Percentiles rank a stretch among this genome's conserved stretches.
These are phyloP conservation scores for Tokudaia muenninki DNA, from an alignment of 2,797 vertebrate species.

Conservation along the genomic window DNA sequence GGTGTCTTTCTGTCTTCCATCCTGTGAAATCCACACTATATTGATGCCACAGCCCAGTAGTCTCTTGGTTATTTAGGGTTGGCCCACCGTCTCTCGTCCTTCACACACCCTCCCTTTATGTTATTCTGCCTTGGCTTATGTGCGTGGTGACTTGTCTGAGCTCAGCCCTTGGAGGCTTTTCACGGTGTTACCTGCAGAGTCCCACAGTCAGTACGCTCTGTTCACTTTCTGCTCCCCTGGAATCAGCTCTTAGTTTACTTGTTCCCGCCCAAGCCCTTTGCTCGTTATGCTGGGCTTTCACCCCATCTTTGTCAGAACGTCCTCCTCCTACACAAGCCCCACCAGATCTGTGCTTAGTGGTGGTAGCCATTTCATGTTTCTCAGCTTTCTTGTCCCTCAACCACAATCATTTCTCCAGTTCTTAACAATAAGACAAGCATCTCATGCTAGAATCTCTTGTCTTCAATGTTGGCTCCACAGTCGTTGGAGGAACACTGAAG, in stretches of 20 bases:
- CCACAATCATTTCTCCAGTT: background rate
- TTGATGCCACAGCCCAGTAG: background rate
- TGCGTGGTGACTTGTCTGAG: background rate
- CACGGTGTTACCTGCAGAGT: background rate
- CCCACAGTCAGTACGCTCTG: background rate
- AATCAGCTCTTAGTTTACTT: background rate
- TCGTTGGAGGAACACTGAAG: background rate
- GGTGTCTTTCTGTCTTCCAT: background rate
- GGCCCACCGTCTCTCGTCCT: accelerated
- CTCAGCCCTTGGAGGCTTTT: background rate
- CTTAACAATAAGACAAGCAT: background rate
- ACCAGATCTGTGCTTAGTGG: accelerated
- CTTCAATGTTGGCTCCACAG: background rate
- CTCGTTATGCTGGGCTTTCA: accelerated
- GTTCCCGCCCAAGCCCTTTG: background rate
- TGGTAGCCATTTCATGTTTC: background rate
- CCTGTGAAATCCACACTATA: background rate
- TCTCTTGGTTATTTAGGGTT: accelerated
- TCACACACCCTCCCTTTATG: background rate
- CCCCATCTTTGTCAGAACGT: background rate
- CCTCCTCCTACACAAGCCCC: too few species aligned
- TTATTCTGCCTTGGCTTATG: background rate
- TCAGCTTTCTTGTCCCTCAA: background rate
- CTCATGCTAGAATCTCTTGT: accelerated
- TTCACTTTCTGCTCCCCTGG: background rate